These are phyloP conservation scores for Agonopterix alstromeriana DNA, from an alignment of 2,888 invertebrate species.

Conservation along the genomic window DNA sequence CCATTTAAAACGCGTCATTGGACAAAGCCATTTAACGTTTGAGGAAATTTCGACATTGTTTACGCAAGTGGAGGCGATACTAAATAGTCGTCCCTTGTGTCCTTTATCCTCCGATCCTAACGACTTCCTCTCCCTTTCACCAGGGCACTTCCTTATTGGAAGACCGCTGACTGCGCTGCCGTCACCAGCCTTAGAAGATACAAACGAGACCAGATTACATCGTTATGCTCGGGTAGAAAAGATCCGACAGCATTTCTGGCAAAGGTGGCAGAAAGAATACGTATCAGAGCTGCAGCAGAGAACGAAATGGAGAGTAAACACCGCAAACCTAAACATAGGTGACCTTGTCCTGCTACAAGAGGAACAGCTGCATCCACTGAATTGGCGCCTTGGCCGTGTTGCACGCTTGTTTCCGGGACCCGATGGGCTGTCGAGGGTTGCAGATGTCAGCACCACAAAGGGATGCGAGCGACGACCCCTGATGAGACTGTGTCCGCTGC, in stretches of 20 bases:
- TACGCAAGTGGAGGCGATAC: conserved; percentile 11
- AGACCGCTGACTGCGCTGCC: no score
- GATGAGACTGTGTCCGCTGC: conserved; percentile 6
- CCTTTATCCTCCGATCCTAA: no score
- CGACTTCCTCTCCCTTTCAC: no score
- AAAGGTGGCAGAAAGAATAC: no score
- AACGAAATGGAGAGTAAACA: no score
- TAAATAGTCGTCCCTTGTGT: conserved; percentile 12
- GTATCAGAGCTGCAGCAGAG: no score
- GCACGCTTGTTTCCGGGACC: conserved; percentile 5
- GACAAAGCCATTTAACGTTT: conserved; percentile 10
- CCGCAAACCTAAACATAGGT: no score
- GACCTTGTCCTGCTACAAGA: conserved; percentile 13
- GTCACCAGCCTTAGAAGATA: no score
- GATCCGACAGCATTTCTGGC: no score
- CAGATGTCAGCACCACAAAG: conserved; percentile 5
- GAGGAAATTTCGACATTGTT: conserved; percentile 12
- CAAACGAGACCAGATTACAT: no score
- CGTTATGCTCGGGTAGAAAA: no score
- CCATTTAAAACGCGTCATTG: conserved; percentile 10
- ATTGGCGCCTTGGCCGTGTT: conserved; percentile 9
- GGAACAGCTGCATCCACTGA: conserved; percentile 6
- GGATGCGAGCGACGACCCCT: conserved; percentile 6
- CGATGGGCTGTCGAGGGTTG: conserved; percentile 7
- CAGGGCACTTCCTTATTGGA: no score